These are phyloP conservation scores for Agriopis marginaria DNA, from an alignment of 2,888 invertebrate species.

Conservation along the genomic window DNA sequence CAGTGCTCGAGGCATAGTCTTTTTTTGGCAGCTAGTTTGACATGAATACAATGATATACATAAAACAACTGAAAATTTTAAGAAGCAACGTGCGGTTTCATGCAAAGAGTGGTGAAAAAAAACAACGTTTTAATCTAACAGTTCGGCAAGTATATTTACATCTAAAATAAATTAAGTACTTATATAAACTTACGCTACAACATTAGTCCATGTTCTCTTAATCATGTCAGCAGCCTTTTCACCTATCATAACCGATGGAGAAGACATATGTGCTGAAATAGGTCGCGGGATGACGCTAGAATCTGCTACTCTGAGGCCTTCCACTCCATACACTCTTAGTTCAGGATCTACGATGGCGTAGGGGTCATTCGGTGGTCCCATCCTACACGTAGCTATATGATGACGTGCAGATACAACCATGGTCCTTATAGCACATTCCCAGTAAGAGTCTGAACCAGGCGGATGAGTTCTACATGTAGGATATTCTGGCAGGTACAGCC, in stretches of 20 bases:
- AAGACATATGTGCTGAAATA: slow-evolving; percentile 88
- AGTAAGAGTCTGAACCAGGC: slow-evolving; percentile 88
- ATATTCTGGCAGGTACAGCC: slow-evolving; percentile 80
- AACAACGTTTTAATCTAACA: slow-evolving; percentile 35
- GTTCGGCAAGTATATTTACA: slow-evolving; percentile 41
- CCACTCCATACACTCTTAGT: slow-evolving; percentile 88
- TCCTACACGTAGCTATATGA: slow-evolving; percentile 89
- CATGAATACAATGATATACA: no score
- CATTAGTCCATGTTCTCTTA: slow-evolving; percentile 83
- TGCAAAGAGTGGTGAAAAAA: slow-evolving; percentile 11
- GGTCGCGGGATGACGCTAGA: slow-evolving; percentile 89
- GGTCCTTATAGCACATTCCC: slow-evolving; percentile 89
- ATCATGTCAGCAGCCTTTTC: slow-evolving; percentile 91
- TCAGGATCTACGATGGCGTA: slow-evolving; percentile 89
- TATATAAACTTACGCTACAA: slow-evolving; percentile 38
- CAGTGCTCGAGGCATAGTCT: no score
- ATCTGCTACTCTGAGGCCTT: slow-evolving; percentile 88
- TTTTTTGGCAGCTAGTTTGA: no score
- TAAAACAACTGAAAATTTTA: no score
- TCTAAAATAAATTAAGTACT: slow-evolving; percentile 30
- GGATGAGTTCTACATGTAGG: slow-evolving; percentile 81
- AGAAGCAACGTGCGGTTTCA: no score
- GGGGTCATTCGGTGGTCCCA: slow-evolving; percentile 88
- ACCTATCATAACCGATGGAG: slow-evolving; percentile 90
- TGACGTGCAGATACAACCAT: slow-evolving; percentile 86